Conservation (phyloP, 2,888 invertebrate species). For the Acanthoscelides obtectus region DNA sequence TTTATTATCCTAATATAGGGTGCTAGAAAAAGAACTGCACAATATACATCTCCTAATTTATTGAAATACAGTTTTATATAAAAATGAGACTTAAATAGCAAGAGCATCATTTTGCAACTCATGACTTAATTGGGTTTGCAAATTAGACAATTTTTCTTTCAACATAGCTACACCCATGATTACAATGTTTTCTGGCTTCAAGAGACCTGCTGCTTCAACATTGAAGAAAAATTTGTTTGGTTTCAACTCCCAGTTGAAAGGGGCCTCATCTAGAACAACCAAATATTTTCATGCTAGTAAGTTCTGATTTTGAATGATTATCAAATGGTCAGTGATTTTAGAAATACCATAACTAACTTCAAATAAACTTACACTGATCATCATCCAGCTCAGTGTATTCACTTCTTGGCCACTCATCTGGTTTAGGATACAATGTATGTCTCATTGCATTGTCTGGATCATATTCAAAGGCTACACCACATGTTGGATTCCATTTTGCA, state of each 20-base stretch:
- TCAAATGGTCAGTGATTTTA: not conserved
- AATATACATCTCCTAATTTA: too few species aligned
- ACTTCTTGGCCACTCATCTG: conserved; percentile 99
- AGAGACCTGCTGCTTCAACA: conserved; percentile 91
- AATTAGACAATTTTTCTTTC: conserved; percentile 91
- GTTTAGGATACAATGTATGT: conserved; percentile 92
- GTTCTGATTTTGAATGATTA: too few species aligned
- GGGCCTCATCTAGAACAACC: conserved; percentile 68
- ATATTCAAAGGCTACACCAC: conserved; percentile 97
- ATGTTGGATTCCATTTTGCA: conserved; percentile 99
- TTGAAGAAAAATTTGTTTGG: conserved; percentile 97
- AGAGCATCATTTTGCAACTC: conserved; percentile 82
- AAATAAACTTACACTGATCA: conserved; percentile 65
- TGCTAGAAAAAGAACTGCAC: too few species aligned
- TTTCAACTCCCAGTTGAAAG: conserved; percentile 90
- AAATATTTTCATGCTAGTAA: not conserved
- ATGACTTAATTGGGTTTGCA: conserved; percentile 88
- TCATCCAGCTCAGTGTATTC: conserved; percentile 93
- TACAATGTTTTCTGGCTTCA: conserved; percentile 96
- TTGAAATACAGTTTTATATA: too few species aligned
- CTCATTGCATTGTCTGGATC: conserved; percentile 97
- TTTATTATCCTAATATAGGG: too few species aligned
- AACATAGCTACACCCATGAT: conserved; percentile 89
- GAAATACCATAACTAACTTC: not conserved
- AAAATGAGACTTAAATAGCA: conserved; percentile 55